Base-by-base conservation (phyloP, 2,888 invertebrate species). In the Hetaerina titia region DNA sequence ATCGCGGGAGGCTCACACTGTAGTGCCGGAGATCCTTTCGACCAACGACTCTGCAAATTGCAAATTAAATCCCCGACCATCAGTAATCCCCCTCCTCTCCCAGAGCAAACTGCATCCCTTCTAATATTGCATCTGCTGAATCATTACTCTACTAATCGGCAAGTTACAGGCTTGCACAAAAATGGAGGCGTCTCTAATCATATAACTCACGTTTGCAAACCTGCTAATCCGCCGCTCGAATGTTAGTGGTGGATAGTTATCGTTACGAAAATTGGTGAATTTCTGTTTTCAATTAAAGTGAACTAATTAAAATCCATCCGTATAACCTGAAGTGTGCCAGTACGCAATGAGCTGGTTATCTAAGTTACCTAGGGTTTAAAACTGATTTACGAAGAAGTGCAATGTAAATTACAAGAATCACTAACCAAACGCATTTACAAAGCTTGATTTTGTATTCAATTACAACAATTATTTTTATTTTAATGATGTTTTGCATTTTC, bases 151-250 rank as follows among this genome's bases (percentile, higher is more conserved):
- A 31, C 81, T 15, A 31, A 81, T 25, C 25, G 81, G 31, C 31
- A 31, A 25, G 31, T 81, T 22, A 13, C 81, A 31, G 81, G 31
- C 31, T 81, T 31, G 81, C 81, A 81, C 31, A 81, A 81, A 81
- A 81, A 81, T 31, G 22, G 81, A 81, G 69, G 81, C 81, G 31
- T 69, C n/a, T n/a, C 69, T 69, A 69, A n/a, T 69, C 69, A n/a
- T 69, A n/a, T 22, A 69, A n/a, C 22, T 69, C 69, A 13, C 31
- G 31, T 13, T 31, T 31, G n/a, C 81, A 31, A 31, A 15, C 31
- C 31, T 1, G 31, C 15, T 31, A 31, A 81, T 31, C 81, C 81
- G 31, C 8, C 81, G 25, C 31, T 15, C 31, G 81, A 31, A 2
- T 81, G 81, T 31, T 31, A 13, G 13, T 13, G 25, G 25, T 81